Evolutionary conservation across 2,888 invertebrate genomes (phyloP), one percentile per base, ranked within the genome.

Genomic region (Plagodis dolabraria): DNA sequence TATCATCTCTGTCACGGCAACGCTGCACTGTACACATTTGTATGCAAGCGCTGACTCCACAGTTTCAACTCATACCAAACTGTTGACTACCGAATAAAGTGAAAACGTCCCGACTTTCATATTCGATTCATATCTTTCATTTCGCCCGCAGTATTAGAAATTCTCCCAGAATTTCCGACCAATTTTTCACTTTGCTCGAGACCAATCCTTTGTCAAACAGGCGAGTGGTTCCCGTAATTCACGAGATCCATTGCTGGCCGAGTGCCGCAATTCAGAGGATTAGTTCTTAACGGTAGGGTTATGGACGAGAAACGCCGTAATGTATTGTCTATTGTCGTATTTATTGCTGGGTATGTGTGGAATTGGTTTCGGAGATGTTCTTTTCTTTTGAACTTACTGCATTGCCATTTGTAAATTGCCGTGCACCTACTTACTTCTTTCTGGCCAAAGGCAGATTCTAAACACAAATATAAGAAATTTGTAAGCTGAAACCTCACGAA

Each of bases 211-310:
- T 67, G 67, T 65, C 64, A 62, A 49, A 60, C 38, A 53, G 57
- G 61, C 56, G 55, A 53, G 52, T 56, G 65, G 64, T 63, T 67
- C 58, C 11, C 57, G 60, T 67, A 64, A 66, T 67, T 69, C 67
- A 67, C 64, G 62, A 40, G 51, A 58, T 64, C 67, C 65, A 67
- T 67, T 63, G 67, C 67, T 60, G 59, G 69, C 42, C 64, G 60
- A 64, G 58, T 56, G 64, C 59, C 50, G 64, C 64, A 63, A 63
- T 65, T 63, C 64, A 53, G 59, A 53, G 67, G 65, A 69, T 69
- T 69, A 67, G 63, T 62, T 53, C 62, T 60, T 55, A 60, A 56
- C 55, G 53, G 40, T 65, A 5, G 57, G 57, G 69, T 67, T 65
- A 69, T 68, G 64, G 64, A 64, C 54, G 59, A 12, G 33, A 11